Base-by-base conservation (phyloP, 2,888 invertebrate species). In the Prosapia bicincta region DNA sequence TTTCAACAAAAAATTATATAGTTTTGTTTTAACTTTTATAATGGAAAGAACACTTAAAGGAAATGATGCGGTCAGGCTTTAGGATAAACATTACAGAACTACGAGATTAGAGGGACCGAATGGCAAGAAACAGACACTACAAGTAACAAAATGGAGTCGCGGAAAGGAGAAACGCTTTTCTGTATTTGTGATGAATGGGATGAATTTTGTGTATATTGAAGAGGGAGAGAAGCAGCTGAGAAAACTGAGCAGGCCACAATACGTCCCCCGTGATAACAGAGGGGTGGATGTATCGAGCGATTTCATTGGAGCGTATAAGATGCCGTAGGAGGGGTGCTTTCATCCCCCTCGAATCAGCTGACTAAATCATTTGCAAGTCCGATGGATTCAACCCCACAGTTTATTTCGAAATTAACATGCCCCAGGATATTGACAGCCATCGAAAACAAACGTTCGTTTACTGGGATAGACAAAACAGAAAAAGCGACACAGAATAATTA, bases 281-380 rank as follows among this genome's bases (percentile, higher is more conserved):
- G 38, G 74, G 74, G 69, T 15, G 69, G 67, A 23, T 23, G 32
- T 74, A 74, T 74, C 74, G 74, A 74, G 72, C 74, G 74, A 26
- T 69, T 69, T 69, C 54, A 74, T 74, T 74, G 74, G 74, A 74
- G 74, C 74, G 74, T 74, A 69, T 74, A 74, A 74, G 69, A 74
- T 69, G 30, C 26, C 67, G 9, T 30, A 24, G 72, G 26, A 25
- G 38, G 54, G 74, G 69, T 3, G 69, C 38, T 10, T 3, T n/a
- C n/a, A n/a, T n/a, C 38, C 30, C 38, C 38, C 9, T 38, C 10
- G 38, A 38, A 38, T 38, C 38, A 38, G 38, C 38, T 38, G 38
- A 38, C 38, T 38, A 38, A 38, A 38, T 38, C 38, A 38, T 38
- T 38, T 38, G 38, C 38, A 38, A 38, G 38, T 38, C 38, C 38